Evolutionary conservation across 1,140 invertebrate species (phyloP).

Genomic region (Trinorchestia longiramus): DNA sequence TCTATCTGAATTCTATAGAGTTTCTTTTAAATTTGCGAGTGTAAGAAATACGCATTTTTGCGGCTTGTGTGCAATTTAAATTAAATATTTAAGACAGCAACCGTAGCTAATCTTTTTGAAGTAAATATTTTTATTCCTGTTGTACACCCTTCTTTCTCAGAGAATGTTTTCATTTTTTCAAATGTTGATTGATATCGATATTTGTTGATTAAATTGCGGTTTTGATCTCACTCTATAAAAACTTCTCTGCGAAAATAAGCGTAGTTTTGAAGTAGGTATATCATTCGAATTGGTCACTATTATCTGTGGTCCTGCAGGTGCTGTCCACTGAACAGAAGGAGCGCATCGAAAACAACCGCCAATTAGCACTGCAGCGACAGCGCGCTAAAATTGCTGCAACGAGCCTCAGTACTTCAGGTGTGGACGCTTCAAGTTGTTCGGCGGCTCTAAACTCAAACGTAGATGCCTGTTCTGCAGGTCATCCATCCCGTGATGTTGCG

Average conservation of each 20-base stretch:
- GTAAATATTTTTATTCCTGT: too few species aligned
- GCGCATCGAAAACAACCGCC: constrained; percentile 56
- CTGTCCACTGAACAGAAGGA: constrained; percentile 57
- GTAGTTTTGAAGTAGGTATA: background rate
- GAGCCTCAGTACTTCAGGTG: background rate
- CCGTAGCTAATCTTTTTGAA: too few species aligned
- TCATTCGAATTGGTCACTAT: background rate
- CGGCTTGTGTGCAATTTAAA: too few species aligned
- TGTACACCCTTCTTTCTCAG: too few species aligned
- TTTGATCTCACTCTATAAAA: too few species aligned
- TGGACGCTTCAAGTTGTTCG: background rate
- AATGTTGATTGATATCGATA: too few species aligned
- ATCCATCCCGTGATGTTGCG: background rate
- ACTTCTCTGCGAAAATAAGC: background rate
- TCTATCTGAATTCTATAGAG: too few species aligned
- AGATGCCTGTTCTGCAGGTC: background rate
- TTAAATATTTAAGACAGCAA: too few species aligned
- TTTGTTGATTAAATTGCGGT: too few species aligned
- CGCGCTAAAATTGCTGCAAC: constrained; percentile 27
- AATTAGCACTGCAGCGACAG: constrained; percentile 56
- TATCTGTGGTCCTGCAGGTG: background rate
- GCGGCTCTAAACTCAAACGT: background rate
- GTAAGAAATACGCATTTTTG: too few species aligned
- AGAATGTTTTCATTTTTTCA: too few species aligned
- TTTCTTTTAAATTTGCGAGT: too few species aligned